A percentile compares a stretch with the other conserved stretches of the same genome.
phyloP scores from a whole-genome alignment of 2,888 invertebrate genomes.

The Candidula unifasciata region DNA sequence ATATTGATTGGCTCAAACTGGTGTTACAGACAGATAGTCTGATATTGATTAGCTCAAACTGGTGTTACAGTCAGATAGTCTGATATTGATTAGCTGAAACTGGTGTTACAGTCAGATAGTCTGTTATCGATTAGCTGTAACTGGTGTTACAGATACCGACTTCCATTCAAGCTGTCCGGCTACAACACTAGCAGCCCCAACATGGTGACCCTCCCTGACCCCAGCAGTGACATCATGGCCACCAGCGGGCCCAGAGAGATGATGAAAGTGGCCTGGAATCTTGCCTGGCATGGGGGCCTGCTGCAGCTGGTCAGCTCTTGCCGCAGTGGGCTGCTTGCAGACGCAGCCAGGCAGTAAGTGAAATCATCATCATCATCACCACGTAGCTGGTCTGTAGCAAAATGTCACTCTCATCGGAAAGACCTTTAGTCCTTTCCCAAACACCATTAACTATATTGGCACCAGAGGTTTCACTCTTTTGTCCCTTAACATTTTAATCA shows the following conservation, averaged over 20 bases:
- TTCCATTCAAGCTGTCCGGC: constrained; percentile 70
- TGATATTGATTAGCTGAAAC: not conserved
- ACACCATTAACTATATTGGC: too few species aligned
- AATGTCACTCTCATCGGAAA: too few species aligned
- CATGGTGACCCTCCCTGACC: constrained; percentile 59
- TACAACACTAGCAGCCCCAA: constrained; percentile 71
- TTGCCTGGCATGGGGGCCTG: constrained; percentile 74
- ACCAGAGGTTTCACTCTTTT: too few species aligned
- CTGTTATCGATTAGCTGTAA: not conserved
- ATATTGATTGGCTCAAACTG: constrained; percentile 65
- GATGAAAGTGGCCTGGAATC: constrained; percentile 73
- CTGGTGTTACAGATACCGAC: constrained; percentile 62
- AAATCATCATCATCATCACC: too few species aligned
- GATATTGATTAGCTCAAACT: too few species aligned
- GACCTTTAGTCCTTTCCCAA: too few species aligned
- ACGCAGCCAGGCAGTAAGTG: constrained; percentile 28
- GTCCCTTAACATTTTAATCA: too few species aligned
- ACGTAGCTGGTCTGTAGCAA: too few species aligned
- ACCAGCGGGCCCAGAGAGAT: constrained; percentile 67
- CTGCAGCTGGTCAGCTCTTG: constrained; percentile 63
- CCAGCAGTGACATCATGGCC: constrained; percentile 64
- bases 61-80: too few species aligned
- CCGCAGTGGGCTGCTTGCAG: constrained; percentile 40
- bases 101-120: not conserved
- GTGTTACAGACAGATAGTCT: constrained; percentile 65